Evolutionary conservation across 2,113 vertebrate species (phyloP).

Genomic region (human): GRCh38 chr17:41493001-41493500

Average conservation of each 20-base stretch:
- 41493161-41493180: not conserved
- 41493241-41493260: not conserved
- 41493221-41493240: not conserved
- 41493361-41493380: not conserved
- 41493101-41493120: not conserved
- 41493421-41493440: not conserved
- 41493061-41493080: not conserved
- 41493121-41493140: not conserved
- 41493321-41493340: not conserved
- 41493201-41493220: not conserved
- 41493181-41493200: not conserved
- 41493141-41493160: not conserved
- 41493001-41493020: not conserved
- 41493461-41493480: not conserved
- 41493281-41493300: not conserved
- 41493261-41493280: not conserved
- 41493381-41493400: not conserved
- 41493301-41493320: not conserved
- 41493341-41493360: not conserved
- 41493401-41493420: not conserved
- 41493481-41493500: not conserved
- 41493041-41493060: not conserved
- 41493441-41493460: not conserved
- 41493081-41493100: not conserved
- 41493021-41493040: not conserved